Evolutionary conservation across 2,888 invertebrate genomes (phyloP), one percentile per base, ranked within the genome.

Genomic region (Drosophila limbata): DNA sequence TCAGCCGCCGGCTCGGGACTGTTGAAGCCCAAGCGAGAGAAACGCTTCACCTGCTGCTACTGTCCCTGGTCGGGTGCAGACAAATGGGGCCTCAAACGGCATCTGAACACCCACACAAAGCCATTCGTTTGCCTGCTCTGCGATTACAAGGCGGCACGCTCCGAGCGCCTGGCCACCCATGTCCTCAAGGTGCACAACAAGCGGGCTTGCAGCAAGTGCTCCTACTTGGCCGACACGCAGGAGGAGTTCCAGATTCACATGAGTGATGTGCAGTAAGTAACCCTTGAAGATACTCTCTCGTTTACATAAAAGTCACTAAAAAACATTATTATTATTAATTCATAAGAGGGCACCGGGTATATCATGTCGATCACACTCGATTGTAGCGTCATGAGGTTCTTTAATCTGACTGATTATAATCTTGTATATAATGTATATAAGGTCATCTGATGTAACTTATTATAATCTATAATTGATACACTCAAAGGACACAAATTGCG

Each of bases 21-120:
- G 53, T 57, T 90, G 15, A 92, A 92, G 62, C 90, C 92, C 2
- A 95, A 93, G 92, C 94, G 95, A 53, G 95, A 95, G 91, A 95
- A 95, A 84, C 94, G 96, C 81, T 96, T 96, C 93, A 95, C 96
- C 79, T 98, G 98, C 93, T 96, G 96, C 91, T 97, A 97, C 92
- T 98, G 98, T 93, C 94, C 97, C 21, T 98, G 97, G 97, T 96
- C 96, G 40, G 98, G 98, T 21, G 97, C 96, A 63, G 98, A 98
- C 93, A 97, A 97, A 92, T 98, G 98, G 98, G 97, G 97, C 89
- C 94, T 98, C 69, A 97, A 98, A 92, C 94, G 98, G 50, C 98
- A 98, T 92, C 94, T 98, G 88, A 98, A 98, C 93, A 98, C 97
- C 37, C 98, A 98, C 92, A 94, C 97, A 91, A 98, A 98, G 93